These are phyloP conservation scores for Tragelaphus imberbis DNA, from an alignment of 2,113 vertebrate species.

Conservation along the genomic window DNA sequence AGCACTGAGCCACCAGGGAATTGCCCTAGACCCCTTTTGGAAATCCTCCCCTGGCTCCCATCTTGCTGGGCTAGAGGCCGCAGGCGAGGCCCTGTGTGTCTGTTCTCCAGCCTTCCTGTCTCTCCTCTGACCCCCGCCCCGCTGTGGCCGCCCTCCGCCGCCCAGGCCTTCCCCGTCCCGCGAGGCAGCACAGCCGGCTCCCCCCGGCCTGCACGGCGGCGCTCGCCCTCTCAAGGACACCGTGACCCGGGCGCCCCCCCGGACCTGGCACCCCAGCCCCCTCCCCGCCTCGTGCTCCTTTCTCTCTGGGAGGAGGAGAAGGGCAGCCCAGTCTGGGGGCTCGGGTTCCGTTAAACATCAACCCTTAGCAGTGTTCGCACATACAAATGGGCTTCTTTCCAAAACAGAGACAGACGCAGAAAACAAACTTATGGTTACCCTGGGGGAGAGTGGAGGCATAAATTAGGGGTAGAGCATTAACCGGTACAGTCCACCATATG, in stretches of 20 bases:
- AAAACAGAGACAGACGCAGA: not conserved
- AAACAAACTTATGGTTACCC: not conserved
- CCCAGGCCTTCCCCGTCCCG: not conserved
- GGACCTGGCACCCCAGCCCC: not conserved
- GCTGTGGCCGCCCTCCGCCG: rapidly evolving
- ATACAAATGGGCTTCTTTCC: not conserved
- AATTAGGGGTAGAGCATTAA: not conserved
- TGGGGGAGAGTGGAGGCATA: not conserved
- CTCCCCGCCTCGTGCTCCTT: not conserved
- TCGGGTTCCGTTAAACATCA: not conserved
- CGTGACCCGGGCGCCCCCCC: not conserved
- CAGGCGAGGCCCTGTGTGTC: not conserved
- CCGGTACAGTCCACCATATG: not conserved
- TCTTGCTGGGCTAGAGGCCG: not conserved
- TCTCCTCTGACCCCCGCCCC: not conserved
- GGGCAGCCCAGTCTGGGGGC: not conserved
- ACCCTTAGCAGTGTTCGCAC: not conserved
- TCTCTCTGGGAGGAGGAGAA: not conserved
- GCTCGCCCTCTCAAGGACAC: not conserved
- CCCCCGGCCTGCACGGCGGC: not conserved
- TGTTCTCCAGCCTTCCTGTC: not conserved
- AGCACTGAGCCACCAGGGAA: not conserved
- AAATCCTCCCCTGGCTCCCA: rapidly evolving
- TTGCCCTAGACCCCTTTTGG: not conserved
- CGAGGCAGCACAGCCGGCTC: not conserved